These are phyloP conservation scores for Perizoma flavofasciatum DNA, from an alignment of 2,888 invertebrate genomes.

Conservation along the genomic window DNA sequence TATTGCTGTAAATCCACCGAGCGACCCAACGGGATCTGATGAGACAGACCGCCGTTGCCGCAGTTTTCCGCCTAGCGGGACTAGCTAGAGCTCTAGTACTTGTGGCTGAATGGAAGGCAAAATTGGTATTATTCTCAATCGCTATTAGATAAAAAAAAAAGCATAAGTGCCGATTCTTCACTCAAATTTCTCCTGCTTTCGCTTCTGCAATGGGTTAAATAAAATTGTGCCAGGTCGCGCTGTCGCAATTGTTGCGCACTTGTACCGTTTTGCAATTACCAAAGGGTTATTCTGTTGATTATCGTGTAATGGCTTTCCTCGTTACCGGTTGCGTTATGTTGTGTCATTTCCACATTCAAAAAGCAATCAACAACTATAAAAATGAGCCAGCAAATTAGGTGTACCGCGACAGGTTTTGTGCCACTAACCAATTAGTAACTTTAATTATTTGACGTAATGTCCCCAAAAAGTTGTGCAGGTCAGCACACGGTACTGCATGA, in stretches of 20 bases:
- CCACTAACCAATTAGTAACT: slow-evolving; percentile 32
- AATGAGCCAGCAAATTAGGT: slow-evolving; percentile 14
- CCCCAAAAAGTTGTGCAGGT: slow-evolving; percentile 44
- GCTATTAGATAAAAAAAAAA: slow-evolving; percentile 19
- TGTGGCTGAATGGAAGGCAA: background rate
- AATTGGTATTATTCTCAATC: slow-evolving; percentile 9
- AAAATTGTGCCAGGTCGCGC: slow-evolving; percentile 54
- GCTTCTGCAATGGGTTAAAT: slow-evolving; percentile 49
- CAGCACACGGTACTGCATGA: slow-evolving; percentile 58
- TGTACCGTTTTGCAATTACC: slow-evolving; percentile 43
- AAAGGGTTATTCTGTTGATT: slow-evolving; percentile 42
- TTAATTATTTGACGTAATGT: slow-evolving; percentile 42
- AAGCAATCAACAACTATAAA: slow-evolving; percentile 12
- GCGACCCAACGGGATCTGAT: slow-evolving; percentile 51
- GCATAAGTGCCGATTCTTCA: slow-evolving; percentile 37
- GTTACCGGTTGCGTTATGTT: slow-evolving; percentile 22
- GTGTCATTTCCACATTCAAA: slow-evolving; percentile 28
- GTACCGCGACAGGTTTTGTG: slow-evolving; percentile 17
- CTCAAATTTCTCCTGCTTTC: slow-evolving; percentile 68
- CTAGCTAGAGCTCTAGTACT: slow-evolving; percentile 2
- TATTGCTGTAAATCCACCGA: slow-evolving; percentile 56
- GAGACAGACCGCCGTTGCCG: slow-evolving; percentile 32
- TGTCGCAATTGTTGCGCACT: slow-evolving; percentile 46
- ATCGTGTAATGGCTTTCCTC: slow-evolving; percentile 25
- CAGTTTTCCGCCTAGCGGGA: slow-evolving; percentile 34